Evolutionary conservation across 2,888 invertebrate genomes (phyloP), one percentile per base, ranked within the genome.

Genomic region (Vannuccia rotundouncinata): DNA sequence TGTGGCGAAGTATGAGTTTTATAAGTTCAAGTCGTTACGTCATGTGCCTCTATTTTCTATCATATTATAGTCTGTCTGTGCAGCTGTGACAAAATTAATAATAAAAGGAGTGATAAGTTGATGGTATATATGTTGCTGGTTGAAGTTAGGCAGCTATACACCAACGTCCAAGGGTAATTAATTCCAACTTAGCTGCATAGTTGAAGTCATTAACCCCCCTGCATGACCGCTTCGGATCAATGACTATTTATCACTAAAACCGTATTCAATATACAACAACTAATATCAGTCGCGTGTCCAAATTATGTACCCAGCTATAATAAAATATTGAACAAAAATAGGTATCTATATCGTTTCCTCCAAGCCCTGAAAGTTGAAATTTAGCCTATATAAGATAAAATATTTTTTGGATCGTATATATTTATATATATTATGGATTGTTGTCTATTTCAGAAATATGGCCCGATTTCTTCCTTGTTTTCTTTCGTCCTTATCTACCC

Each of bases 141-240:
- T 13, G 17, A 45, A 17, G 5, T 45, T 13, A 17, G 45, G 45
- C 45, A 45, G 45, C 66, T 66, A 66, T 2, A 66, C 25, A 5
- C n/a, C n/a, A n/a, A n/a, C 66, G 22, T 66, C 66, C 66, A 22
- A 27, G 66, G 66, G 66, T 66, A 66, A 66, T 66, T 66, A 66
- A 66, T 66, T 66, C 22, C 66, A 5, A 2, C 22, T 66, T 66
- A 66, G 66, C n/a, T n/a, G 25, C 25, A 5, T 13, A 66, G 10
- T 22, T 22, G 22, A 27, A 22, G 66, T 66, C 66, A 22, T 66
- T 66, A 66, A 66, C 66, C 25, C 2, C 25, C 22, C 10, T 66
- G 66, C 66, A 66, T 66, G 66, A 66, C 66, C 45, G 17, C 45
- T 17, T 17, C 17, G 17, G 10, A 13, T 45, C 45, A 45, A 5